Evolutionary conservation across 2,797 vertebrate species (phyloP).

Genomic region (Xiphorhynchus erythropygius): DNA sequence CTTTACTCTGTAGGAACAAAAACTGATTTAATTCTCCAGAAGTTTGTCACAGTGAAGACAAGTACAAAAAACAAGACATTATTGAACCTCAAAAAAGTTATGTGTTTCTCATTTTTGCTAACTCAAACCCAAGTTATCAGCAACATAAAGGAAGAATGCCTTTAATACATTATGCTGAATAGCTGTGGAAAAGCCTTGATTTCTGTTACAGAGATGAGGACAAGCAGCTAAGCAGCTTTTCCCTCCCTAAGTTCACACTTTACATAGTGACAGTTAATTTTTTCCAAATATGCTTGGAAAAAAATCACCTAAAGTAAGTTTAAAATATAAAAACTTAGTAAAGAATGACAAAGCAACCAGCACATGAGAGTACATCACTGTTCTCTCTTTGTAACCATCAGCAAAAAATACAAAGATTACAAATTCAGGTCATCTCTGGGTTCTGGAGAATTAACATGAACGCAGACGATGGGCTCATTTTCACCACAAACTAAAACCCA

Average conservation of each 20-base stretch:
- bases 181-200: not conserved
- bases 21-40: slow-evolving; percentile 53
- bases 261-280: not conserved
- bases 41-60: not conserved
- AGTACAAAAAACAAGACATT: slow-evolving; percentile 4
- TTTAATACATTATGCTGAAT: not conserved
- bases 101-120: not conserved
- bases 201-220: not conserved
- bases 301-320: not conserved
- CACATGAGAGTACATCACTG: not conserved
- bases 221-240: not conserved
- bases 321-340: not conserved
- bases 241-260: not conserved
- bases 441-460: not conserved
- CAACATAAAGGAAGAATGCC: not conserved
- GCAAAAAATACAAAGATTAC: not conserved
- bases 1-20: slow-evolving; percentile 68
- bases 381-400: not conserved
- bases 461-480: not conserved
- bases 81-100: not conserved
- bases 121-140: not conserved
- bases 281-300: not conserved
- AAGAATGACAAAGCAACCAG: not conserved
- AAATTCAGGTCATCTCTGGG: not conserved
- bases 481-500: not conserved